These are phyloP conservation scores for Bacillus rossius DNA, from an alignment of 1,140 invertebrate genomes.

Conservation along the genomic window DNA sequence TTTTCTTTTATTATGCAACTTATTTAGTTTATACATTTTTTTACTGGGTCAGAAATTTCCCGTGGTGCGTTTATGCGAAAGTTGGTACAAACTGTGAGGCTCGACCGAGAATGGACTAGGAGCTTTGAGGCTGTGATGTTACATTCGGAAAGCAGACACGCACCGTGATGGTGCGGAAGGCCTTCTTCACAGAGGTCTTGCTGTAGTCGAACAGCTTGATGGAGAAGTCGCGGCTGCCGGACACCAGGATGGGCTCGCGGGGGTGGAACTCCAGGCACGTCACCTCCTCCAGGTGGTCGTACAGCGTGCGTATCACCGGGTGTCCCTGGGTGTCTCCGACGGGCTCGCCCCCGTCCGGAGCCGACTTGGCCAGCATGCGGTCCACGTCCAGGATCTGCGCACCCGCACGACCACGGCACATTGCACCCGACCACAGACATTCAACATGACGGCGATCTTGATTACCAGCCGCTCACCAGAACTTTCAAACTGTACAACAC, in stretches of 20 bases:
- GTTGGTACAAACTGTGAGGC: no score
- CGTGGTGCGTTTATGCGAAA: no score
- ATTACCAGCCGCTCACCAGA: no score
- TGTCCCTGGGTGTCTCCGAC: conserved; percentile 85
- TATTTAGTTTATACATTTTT: no score
- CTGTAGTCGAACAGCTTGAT: conserved; percentile 97
- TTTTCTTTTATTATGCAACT: no score
- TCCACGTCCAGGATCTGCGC: conserved; percentile 91
- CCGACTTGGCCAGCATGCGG: conserved; percentile 92
- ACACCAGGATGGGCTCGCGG: conserved; percentile 84
- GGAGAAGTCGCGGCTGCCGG: conserved; percentile 89
- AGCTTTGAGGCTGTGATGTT: no score
- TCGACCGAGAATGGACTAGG: no score
- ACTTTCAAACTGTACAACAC: no score
- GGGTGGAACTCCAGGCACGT: conserved; percentile 97
- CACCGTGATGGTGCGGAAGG: conserved; percentile 87
- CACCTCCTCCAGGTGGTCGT: conserved; percentile 97
- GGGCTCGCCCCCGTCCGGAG: conserved; percentile 74
- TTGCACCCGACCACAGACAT: no score
- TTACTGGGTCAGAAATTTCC: no score
- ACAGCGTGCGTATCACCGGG: conserved; percentile 97
- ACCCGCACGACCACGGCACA: background rate
- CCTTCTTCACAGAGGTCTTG: conserved; percentile 97
- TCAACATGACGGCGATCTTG: no score
- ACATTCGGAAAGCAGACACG: no score